These are phyloP conservation scores for Hoplostethus atlanticus DNA, from an alignment of 2,797 vertebrate species.

Conservation along the genomic window DNA sequence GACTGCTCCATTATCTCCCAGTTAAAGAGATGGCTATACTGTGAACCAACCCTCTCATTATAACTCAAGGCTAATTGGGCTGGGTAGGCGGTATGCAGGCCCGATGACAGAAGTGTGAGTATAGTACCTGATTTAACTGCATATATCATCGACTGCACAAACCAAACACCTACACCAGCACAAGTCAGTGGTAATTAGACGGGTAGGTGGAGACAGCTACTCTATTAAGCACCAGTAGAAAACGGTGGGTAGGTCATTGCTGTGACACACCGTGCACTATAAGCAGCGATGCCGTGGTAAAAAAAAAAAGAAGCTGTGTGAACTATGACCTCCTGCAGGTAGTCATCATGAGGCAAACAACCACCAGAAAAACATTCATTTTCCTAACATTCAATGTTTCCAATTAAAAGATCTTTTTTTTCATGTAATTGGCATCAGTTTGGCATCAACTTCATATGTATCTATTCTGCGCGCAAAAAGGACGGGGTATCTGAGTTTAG, in stretches of 20 bases:
- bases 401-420: too few species aligned
- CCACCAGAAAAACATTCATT: constrained; percentile 25
- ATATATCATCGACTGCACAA: not conserved
- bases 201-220: constrained; percentile 37
- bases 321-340: constrained; percentile 27
- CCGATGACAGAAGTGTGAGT: constrained; percentile 34
- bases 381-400: constrained; percentile 2
- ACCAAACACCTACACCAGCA: not conserved
- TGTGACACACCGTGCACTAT: constrained; percentile 26
- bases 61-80: constrained; percentile 50
- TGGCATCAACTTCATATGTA: not conserved
- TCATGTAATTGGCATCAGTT: not conserved
- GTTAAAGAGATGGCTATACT: constrained; percentile 30
- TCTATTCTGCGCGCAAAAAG: not conserved
- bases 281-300: constrained; percentile 15
- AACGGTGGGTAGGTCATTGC: constrained; percentile 16
- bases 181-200: not conserved
- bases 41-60: constrained; percentile 33
- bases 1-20: constrained; percentile 31
- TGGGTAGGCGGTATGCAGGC: constrained; percentile 19
- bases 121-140: constrained; percentile 19
- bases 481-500: constrained; percentile 11
- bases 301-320: not conserved
- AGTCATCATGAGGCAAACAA: constrained; percentile 20
- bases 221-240: constrained; percentile 14